Evolutionary conservation across 2,888 invertebrate genomes (phyloP).

Genomic region (Agrochola lychnidis): DNA sequence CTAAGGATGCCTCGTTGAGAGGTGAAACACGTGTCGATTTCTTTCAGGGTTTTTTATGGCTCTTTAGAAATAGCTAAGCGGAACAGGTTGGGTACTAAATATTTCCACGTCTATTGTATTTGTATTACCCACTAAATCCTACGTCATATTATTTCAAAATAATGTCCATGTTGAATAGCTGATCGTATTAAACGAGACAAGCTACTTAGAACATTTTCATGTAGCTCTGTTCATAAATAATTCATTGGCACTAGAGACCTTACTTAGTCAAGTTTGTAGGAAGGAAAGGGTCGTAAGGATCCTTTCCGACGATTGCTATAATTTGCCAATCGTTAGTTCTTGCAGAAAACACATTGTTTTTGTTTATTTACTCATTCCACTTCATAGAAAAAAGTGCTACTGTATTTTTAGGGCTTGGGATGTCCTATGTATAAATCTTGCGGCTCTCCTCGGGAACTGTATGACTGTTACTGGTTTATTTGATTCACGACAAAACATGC

Average conservation of each 20-base stretch:
- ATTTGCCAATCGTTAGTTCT: conserved; percentile 50
- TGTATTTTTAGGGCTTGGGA: neutral
- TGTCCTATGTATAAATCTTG: neutral
- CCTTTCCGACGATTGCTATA: conserved; percentile 46
- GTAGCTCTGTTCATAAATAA: conserved; percentile 48
- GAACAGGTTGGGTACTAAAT: too few relatives aligned
- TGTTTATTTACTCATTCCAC: conserved; percentile 14
- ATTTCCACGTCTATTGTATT: too few relatives aligned
- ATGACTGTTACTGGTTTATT: too few relatives aligned
- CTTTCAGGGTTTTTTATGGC: too few relatives aligned
- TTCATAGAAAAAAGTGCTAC: neutral
- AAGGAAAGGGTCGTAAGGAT: conserved; percentile 38
- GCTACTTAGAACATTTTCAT: conserved; percentile 28
- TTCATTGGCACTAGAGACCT: conserved; percentile 53
- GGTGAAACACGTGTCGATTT: too few relatives aligned
- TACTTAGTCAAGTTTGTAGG: conserved; percentile 49
- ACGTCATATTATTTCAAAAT: neutral
- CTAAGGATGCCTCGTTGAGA: too few relatives aligned
- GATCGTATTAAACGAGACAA: conserved; percentile 26
- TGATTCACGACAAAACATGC: neutral
- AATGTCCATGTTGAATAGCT: conserved; percentile 7
- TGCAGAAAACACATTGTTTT: conserved; percentile 25
- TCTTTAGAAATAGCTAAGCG: too few relatives aligned
- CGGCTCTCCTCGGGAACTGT: neutral
- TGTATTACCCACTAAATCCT: neutral